Evolutionary conservation across 30 jellyfish, hydroid and myxozoan genomes (phyloP).

Genomic region (Aurelia aurita complex sp. Pacific): DNA sequence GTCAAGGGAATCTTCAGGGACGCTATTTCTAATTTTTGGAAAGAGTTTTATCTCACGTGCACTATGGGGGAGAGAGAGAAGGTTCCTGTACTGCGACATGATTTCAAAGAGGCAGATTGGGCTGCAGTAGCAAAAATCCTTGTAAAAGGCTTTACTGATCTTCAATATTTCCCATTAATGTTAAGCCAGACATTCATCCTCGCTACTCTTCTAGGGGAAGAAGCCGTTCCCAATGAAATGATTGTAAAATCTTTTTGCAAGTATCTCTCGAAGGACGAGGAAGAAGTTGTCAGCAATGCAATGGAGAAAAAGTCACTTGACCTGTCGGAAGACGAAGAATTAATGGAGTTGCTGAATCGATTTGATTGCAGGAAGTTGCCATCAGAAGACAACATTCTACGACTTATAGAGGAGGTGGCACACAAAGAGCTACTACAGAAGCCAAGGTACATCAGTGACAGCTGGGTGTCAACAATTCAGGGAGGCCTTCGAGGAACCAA

Average conservation of each 20-base stretch:
- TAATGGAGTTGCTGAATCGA: too few species aligned
- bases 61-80: conserved; percentile 2
- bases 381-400: background rate
- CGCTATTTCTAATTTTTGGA: background rate
- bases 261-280: conserved; percentile 5
- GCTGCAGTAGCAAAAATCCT: conserved; percentile 23
- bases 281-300: background rate
- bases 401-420: conserved; percentile 9
- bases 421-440: conserved; percentile 36
- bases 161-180: background rate
- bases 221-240: background rate
- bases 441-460: conserved; percentile 10
- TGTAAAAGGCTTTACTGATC: background rate
- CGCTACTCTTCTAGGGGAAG: background rate
- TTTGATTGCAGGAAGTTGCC: conserved; percentile 19
- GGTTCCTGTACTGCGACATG: conserved; percentile 19
- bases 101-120: conserved; percentile 10
- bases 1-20: conserved; percentile 9
- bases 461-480: conserved; percentile 16
- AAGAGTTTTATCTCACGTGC: conserved; percentile 14
- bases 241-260: conserved; percentile 3
- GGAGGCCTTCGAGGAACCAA: conserved; percentile 1
- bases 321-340: background rate
- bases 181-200: background rate
- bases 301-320: conserved; percentile 3